These are phyloP conservation scores for Triplophysa siluroides DNA, from an alignment of 2,113 vertebrate genomes.

Conservation along the genomic window DNA sequence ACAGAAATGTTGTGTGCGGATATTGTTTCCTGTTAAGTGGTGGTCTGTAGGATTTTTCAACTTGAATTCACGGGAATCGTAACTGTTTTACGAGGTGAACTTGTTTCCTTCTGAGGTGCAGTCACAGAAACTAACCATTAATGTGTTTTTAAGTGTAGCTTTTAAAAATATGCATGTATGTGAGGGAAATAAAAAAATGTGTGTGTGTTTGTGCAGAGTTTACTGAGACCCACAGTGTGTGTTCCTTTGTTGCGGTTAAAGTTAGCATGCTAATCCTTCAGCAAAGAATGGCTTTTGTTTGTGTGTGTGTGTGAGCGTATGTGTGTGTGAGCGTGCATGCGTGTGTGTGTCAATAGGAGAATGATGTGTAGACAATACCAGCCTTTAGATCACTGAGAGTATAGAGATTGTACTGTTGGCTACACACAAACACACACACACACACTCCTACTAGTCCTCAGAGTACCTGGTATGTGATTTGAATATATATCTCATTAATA, in stretches of 20 bases:
- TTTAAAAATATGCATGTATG: background rate
- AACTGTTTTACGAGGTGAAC: no score
- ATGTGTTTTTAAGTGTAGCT: background rate
- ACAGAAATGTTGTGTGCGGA: background rate
- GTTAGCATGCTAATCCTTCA: conserved; percentile 42
- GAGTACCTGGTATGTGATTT: conserved; percentile 32
- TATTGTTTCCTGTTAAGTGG: background rate
- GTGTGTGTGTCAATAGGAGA: conserved; percentile 1
- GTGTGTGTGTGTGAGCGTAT: conserved; percentile 6
- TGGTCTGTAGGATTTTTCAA: no score
- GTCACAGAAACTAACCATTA: background rate
- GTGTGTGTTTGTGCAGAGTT: background rate
- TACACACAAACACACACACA: no score
- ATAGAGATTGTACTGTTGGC: no score
- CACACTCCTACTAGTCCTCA: background rate
- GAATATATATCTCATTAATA: conserved; percentile 35
- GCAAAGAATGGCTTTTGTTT: conserved; percentile 44
- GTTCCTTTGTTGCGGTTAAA: background rate
- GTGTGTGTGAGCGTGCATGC: background rate
- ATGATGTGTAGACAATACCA: conserved; percentile 40
- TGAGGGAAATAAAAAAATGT: background rate
- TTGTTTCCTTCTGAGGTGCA: background rate
- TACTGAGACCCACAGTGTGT: background rate
- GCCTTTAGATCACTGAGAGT: conserved; percentile 27
- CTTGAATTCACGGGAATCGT: no score